A percentile compares a stretch with the other conserved stretches of the same genome.
These are phyloP conservation scores for Rhineura floridana DNA, from an alignment of 2,113 vertebrate genomes.

Conservation along the genomic window DNA sequence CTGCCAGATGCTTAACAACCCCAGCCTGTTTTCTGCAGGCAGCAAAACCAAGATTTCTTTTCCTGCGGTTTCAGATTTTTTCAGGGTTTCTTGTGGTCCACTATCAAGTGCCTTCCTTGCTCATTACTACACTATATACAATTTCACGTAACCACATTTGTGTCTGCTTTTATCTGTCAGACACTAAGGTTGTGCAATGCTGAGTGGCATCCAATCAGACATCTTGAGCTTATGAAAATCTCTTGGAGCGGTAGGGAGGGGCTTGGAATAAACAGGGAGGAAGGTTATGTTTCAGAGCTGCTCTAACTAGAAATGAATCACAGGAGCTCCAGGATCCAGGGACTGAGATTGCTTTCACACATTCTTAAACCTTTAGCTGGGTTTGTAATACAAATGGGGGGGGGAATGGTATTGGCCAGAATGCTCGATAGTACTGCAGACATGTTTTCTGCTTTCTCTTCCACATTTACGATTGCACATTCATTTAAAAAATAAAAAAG, in stretches of 20 bases:
- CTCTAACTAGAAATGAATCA: conserved; percentile 30
- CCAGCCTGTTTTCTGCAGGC: background rate
- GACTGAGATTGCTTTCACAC: background rate
- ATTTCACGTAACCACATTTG: background rate
- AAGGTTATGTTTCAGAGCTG: conserved; percentile 22
- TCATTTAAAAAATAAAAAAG: background rate
- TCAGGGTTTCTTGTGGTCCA: background rate
- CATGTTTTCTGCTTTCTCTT: background rate
- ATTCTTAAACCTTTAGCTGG: background rate
- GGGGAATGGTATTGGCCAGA: too few species aligned
- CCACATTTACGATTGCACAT: background rate
- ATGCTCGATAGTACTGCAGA: background rate
- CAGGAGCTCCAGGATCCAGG: background rate
- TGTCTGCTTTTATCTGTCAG: background rate
- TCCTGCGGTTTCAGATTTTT: background rate
- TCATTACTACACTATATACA: background rate
- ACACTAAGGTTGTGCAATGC: background rate
- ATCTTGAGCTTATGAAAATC: too few species aligned
- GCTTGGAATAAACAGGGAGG: background rate
- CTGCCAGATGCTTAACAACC: background rate
- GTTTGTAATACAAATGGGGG: background rate
- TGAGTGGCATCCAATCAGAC: background rate
- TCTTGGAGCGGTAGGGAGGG: accelerated
- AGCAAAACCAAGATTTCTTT: background rate
- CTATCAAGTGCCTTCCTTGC: background rate